A percentile compares a stretch with the other conserved stretches of the same genome.
Conservation (phyloP, 1,140 invertebrate genomes). For the Bicyclus anynana region DNA sequence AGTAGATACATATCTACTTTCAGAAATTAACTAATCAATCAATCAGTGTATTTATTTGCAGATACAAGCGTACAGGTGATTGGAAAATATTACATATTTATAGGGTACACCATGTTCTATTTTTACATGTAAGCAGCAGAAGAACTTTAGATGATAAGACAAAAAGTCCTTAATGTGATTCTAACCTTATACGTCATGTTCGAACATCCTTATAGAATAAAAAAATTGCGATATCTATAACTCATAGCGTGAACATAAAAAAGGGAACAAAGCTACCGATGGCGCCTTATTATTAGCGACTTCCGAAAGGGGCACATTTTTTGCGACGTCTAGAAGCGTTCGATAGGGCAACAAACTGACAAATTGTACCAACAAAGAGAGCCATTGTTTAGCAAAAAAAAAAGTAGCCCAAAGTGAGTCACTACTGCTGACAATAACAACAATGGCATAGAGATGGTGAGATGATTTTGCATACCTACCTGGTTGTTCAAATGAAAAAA, state of each 20-base stretch:
- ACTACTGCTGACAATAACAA: constrained; percentile 20
- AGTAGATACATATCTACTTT: too few species aligned
- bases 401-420: constrained; percentile 31
- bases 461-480: not conserved
- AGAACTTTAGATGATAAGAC: too few species aligned
- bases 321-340: constrained; percentile 51
- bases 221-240: constrained; percentile 29
- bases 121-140: too few species aligned
- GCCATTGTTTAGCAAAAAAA: constrained; percentile 36
- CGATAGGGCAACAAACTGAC: constrained; percentile 68
- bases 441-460: not conserved
- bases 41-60: too few species aligned
- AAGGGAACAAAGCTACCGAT: constrained; percentile 55
- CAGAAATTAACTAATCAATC: too few species aligned
- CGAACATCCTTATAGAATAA: constrained; percentile 1
- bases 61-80: too few species aligned
- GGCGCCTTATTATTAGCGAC: constrained; percentile 72
- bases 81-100: too few species aligned
- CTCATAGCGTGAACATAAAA: constrained; percentile 46
- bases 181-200: not conserved
- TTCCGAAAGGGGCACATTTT: constrained; percentile 64
- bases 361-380: constrained; percentile 64
- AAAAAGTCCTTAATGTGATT: not conserved
- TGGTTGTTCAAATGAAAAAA: not conserved
- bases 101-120: too few species aligned